Base-by-base conservation (phyloP, 2,113 vertebrate species). In the Rhea pennata region DNA sequence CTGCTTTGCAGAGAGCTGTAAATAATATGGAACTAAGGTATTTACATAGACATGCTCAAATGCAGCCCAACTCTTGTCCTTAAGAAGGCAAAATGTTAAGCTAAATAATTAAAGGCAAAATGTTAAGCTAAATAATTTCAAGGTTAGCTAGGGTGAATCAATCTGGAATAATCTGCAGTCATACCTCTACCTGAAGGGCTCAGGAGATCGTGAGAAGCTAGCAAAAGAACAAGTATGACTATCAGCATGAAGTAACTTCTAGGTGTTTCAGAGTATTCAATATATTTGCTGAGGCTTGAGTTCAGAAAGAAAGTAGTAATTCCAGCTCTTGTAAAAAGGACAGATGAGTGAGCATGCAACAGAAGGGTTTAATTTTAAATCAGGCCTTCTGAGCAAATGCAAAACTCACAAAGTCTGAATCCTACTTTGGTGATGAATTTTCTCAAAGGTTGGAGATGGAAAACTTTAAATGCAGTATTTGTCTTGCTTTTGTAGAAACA, bases 121-220 rank as follows among this genome's bases (percentile, higher is more conserved):
- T 33, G 11, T 90, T 83, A 89, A 94, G 67, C 33, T 50, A 91
- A 89, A 77, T 91, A 84, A 89, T 73, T 91, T 92, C 46, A 59
- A 77, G 71, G 64, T 92, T 82, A 77, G 40, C 73, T 88, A 29
- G 27, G 42, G 39, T 92, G 36, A 81, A 82, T 93, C 61, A 50
- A 5, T 78, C 66, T n/a, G 23, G 44, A 86, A 14, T 86, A 77
- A 64, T 31, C 89, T 62, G 76, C 27, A 9, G 31, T 86, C 77
- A 27, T 26, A 48, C 20, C 75, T 84, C 33, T 65, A 64, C 54
- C 78, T 91, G 82, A 83, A 78, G 26, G 29, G 78, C 59, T 64
- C 10, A 80, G 77, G 44, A 78, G 42, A 42, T 50, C 14, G 56
- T 10, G 33, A 90, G 44, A 70, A 73, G 11, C 33, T 73, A 36